Evolutionary conservation across 2,888 invertebrate species (phyloP).

Genomic region (Heterodera filipjevi): DNA sequence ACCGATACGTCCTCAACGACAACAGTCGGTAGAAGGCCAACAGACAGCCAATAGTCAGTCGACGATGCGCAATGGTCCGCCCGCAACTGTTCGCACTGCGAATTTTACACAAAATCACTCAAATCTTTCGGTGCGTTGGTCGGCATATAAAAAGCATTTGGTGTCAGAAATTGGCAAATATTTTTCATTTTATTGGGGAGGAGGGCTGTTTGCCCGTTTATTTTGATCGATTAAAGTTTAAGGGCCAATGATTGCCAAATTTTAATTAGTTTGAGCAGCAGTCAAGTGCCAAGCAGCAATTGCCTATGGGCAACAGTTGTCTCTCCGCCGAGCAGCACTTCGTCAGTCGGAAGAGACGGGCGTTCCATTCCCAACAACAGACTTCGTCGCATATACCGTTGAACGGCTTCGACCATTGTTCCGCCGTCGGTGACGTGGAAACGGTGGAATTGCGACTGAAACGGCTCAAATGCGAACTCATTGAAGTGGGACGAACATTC

Average conservation of each 20-base stretch:
- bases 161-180: too few relatives aligned
- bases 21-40: background rate
- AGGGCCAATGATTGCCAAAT: background rate
- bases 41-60: background rate
- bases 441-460: conserved; percentile 5
- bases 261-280: background rate
- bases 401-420: conserved; percentile 1
- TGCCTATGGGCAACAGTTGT: background rate
- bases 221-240: too few relatives aligned
- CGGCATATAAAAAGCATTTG: too few relatives aligned
- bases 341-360: background rate
- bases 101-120: background rate
- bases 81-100: background rate
- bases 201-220: too few relatives aligned
- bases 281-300: background rate
- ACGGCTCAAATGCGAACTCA: conserved; percentile 16
- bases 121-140: background rate
- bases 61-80: background rate
- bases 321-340: background rate
- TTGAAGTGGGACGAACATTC: background rate
- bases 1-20: background rate
- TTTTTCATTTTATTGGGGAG: too few relatives aligned
- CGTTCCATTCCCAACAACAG: background rate
- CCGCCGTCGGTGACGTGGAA: background rate
- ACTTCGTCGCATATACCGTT: background rate